Conservation (phyloP, 2,113 vertebrate species). For the Xerus inauris region DNA sequence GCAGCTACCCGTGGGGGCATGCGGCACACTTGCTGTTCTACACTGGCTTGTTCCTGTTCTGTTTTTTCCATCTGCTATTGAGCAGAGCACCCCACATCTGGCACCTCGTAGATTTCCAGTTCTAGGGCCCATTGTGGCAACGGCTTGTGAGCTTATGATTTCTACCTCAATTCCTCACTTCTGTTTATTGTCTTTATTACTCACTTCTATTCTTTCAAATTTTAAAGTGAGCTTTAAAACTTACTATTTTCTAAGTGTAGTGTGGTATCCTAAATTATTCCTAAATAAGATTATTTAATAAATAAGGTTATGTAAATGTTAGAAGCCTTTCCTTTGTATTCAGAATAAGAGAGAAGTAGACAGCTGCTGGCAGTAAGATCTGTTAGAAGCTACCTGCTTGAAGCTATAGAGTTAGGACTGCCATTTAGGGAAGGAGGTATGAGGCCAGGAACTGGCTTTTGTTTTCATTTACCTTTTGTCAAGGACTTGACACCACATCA, state of each 20-base stretch:
- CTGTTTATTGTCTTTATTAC: not conserved
- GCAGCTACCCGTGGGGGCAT: too few relatives aligned
- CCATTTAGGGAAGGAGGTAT: not conserved
- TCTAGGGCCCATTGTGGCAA: accelerated
- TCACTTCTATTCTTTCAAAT: not conserved
- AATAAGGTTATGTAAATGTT: too few relatives aligned
- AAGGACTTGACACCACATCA: not conserved
- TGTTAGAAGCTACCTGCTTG: not conserved
- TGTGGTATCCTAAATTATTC: not conserved
- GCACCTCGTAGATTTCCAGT: accelerated
- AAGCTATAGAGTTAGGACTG: accelerated
- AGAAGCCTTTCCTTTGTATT: not conserved
- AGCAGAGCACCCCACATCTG: accelerated
- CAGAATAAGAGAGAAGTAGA: accelerated
- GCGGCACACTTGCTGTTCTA: accelerated
- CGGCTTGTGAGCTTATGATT: accelerated
- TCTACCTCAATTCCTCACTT: not conserved
- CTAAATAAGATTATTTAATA: not conserved
- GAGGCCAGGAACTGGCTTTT: not conserved
- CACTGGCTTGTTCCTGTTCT: accelerated
- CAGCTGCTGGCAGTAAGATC: accelerated
- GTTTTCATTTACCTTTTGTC: not conserved
- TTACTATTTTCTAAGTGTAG: not conserved
- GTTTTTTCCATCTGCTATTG: not conserved
- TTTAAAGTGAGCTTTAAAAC: not conserved